phyloP scores from a whole-genome alignment of 2,888 invertebrate species.

The Hipparchia semele region DNA sequence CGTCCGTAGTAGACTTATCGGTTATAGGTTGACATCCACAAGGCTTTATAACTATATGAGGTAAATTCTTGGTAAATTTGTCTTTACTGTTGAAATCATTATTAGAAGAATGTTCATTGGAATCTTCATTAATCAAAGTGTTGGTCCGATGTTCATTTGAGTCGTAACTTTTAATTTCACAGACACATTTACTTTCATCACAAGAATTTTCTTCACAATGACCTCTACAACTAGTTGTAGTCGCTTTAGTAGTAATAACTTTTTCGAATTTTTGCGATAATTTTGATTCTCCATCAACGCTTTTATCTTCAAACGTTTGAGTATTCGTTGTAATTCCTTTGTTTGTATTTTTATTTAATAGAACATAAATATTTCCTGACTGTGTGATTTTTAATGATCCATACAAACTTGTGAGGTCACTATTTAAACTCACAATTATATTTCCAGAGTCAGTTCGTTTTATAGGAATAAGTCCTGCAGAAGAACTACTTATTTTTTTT shows the following conservation, averaged over 20 bases:
- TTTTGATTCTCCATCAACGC: not conserved
- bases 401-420: conserved; percentile 43
- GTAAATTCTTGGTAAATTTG: conserved; percentile 30
- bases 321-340: not conserved
- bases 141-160: conserved; percentile 29
- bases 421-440: conserved; percentile 52
- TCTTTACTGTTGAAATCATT: conserved; percentile 11
- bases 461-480: conserved; percentile 51
- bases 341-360: conserved; percentile 48
- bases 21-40: conserved; percentile 37
- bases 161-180: conserved; percentile 44
- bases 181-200: conserved; percentile 51
- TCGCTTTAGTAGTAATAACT: conserved; percentile 47
- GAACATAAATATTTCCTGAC: conserved; percentile 60
- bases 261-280: conserved; percentile 40
- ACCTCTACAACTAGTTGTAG: conserved; percentile 52
- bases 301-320: not conserved
- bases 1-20: conserved; percentile 37
- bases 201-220: conserved; percentile 45
- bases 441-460: conserved; percentile 53
- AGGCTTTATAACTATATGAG: conserved; percentile 51
- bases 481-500: conserved; percentile 48
- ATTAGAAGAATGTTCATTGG: not conserved
- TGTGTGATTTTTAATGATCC: conserved; percentile 58
- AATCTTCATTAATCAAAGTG: not conserved